phyloP scores from a whole-genome alignment of 2,113 vertebrate species.

The Tachysurus vachellii region DNA sequence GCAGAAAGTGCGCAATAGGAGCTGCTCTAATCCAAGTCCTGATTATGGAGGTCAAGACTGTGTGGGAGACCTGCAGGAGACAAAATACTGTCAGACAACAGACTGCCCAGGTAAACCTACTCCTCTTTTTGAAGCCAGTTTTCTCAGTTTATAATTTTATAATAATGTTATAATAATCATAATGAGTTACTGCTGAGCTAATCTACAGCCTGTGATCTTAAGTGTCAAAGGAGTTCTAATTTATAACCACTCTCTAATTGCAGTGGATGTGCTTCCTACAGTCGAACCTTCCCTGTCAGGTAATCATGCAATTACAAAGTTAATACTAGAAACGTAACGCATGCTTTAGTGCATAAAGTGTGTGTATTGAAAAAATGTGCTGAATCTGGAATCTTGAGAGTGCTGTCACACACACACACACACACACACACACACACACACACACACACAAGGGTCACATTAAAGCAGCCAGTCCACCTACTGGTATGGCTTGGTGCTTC shows the following conservation, averaged over 20 bases:
- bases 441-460: neutral
- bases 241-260: slow-evolving; percentile 16
- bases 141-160: neutral
- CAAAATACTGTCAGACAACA: slow-evolving; percentile 75
- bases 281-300: slow-evolving; percentile 68
- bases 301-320: slow-evolving; percentile 45
- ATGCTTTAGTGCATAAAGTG: neutral
- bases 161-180: neutral
- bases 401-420: neutral
- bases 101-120: slow-evolving; percentile 77
- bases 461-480: too few species aligned
- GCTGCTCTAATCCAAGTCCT: slow-evolving; percentile 69
- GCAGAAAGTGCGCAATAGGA: slow-evolving; percentile 72
- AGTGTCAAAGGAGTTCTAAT: neutral
- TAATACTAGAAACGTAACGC: neutral
- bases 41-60: slow-evolving; percentile 73
- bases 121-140: neutral
- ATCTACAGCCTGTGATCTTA: neutral
- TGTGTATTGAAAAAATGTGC: neutral
- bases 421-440: neutral
- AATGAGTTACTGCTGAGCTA: neutral
- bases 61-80: slow-evolving; percentile 70
- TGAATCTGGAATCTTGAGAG: neutral
- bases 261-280: slow-evolving; percentile 66
- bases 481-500: too few species aligned